Base-by-base conservation (phyloP, 2,113 vertebrate species). In the Forbesichthys agassizii region DNA sequence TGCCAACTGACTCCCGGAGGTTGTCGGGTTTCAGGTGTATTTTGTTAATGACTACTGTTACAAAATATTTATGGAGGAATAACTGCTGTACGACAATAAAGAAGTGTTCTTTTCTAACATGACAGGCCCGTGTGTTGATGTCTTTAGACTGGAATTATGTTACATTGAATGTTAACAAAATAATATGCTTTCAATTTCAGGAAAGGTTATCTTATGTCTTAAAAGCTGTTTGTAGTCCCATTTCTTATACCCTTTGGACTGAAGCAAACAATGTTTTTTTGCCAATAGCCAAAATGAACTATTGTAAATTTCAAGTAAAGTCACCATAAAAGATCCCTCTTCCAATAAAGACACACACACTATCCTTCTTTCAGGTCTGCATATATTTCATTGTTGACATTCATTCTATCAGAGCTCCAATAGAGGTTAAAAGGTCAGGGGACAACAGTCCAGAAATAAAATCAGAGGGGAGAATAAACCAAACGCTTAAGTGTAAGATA, bases 21-120 rank as follows among this genome's bases (percentile, higher is more conserved):
- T 60, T 62, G 71, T 61, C 47, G 79, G 81, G 75, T 70, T 77
- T 84, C 81, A 89, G 82, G 89, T 90, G 90, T 92, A 92, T 93
- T 93, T 93, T 93, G 90, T 84, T 93, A 91, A 81, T 55, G 57
- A 78, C 74, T 83, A 87, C 89, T 87, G 90, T 90, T 89, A 92
- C 80, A 64, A 71, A 68, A 86, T 81, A 69, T 86, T 86, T 77
- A 84, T 74, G 73, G 27, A 84, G 76, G 85, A 85, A 86, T 77
- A 85, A 72, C 81, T 70, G 71, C 73, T 73, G 77, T 86, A 80
- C 72, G 61, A 90, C 81, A 92, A 90, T 90, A 91, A 89, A 87
- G 66, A 90, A 83, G 77, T 86, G 86, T 89, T 91, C 85, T 91
- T 93, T 93, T 91, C 3, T 91, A 91, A 84, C 27, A 88, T 36